These are phyloP conservation scores for Lithophane ornitopus DNA, from an alignment of 2,888 invertebrate genomes.

Conservation along the genomic window DNA sequence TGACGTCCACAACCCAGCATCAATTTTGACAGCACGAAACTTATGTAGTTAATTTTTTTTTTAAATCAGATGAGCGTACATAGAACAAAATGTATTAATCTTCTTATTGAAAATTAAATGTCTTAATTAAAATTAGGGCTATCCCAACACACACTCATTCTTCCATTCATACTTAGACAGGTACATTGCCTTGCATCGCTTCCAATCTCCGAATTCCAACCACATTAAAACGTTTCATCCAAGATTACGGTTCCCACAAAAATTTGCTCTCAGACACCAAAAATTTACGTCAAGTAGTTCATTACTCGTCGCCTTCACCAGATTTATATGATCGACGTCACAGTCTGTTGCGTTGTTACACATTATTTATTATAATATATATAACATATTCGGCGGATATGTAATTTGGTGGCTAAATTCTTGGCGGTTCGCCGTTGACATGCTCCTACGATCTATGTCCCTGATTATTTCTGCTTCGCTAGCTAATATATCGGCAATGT, in stretches of 20 bases:
- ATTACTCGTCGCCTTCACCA: conserved; percentile 42
- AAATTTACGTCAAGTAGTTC: conserved; percentile 36
- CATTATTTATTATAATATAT: conserved; percentile 62
- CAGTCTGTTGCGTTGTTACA: conserved; percentile 50
- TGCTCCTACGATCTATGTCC: conserved; percentile 73
- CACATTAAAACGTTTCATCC: neutral
- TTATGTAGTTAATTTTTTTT: too few relatives aligned
- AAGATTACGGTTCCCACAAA: conserved; percentile 4
- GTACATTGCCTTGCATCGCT: neutral
- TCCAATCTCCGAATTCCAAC: neutral
- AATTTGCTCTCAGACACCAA: conserved; percentile 5
- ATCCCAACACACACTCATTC: neutral
- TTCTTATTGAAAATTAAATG: neutral
- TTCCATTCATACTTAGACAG: neutral
- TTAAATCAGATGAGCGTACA: neutral
- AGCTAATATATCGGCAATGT: conserved; percentile 67
- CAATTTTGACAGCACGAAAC: neutral
- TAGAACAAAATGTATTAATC: neutral
- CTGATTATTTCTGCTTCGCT: conserved; percentile 76
- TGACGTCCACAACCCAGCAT: too few relatives aligned
- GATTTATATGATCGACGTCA: conserved; percentile 61
- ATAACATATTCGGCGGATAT: conserved; percentile 75
- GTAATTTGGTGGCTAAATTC: conserved; percentile 81
- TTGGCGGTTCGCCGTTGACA: conserved; percentile 78
- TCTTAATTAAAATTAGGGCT: neutral